A percentile compares a stretch with the other conserved stretches of the same genome.
These are phyloP conservation scores for Mustela lutreola DNA, from an alignment of 2,113 vertebrate genomes.

Conservation along the genomic window DNA sequence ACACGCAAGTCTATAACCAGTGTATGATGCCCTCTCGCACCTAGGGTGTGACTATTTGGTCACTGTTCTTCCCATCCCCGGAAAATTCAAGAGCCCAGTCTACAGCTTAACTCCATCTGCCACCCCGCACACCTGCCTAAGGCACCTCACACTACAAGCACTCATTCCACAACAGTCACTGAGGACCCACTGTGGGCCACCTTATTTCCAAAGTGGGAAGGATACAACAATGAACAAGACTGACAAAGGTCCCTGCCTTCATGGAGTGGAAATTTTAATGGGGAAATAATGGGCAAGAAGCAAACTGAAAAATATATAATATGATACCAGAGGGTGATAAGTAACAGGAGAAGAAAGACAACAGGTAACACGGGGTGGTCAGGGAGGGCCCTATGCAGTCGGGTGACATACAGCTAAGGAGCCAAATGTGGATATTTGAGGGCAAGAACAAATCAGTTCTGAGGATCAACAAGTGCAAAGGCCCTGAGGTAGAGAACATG, in stretches of 20 bases:
- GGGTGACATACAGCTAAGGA: not conserved
- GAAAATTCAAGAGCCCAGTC: not conserved
- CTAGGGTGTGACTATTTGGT: not conserved
- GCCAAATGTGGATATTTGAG: not conserved
- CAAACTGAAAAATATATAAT: not conserved
- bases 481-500: not conserved
- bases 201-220: not conserved
- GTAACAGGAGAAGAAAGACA: not conserved
- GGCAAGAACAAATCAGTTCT: not conserved
- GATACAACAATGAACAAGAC: not conserved
- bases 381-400: not conserved
- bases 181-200: not conserved
- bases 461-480: not conserved
- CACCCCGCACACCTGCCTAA: accelerated
- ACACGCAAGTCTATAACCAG: accelerated
- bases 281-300: not conserved
- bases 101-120: accelerated
- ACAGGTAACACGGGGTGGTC: not conserved
- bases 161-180: not conserved
- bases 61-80: not conserved
- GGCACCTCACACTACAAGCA: accelerated
- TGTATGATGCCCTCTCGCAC: accelerated
- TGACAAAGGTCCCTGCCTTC: not conserved
- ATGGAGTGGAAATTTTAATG: not conserved
- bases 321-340: not conserved